Evolutionary conservation across 2,888 invertebrate species (phyloP), one percentile per base, ranked within the genome.

Genomic region (Cheiracanthium punctorium): DNA sequence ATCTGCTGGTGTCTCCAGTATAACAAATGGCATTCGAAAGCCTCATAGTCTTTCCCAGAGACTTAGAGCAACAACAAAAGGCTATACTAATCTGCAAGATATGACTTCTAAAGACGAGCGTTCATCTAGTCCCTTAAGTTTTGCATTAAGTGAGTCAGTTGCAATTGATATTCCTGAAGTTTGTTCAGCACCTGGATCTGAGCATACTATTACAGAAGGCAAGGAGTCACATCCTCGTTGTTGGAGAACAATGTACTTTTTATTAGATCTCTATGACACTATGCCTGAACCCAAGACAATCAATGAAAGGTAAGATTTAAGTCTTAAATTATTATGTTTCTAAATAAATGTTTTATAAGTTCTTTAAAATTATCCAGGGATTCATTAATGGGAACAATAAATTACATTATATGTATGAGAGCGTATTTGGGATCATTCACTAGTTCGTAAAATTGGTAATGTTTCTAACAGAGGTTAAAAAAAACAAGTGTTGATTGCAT

Each of bases 221-320:
- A 88, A 88, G 52, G 87, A 87, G 28, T 33, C 81, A 72, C 89
- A 88, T 1, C 96, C 96, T 14, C 94, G 96, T 90, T 98, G 98
- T 91, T 98, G 98, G 98, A 95, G 96, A 91, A 98, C 97, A 0
- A 95, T 98, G 89, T 97, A 97, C 91, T 95, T 97, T 91, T 93
- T 98, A 88, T 93, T 98, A 80, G 97, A 98, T 91, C 92, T 98
- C 75, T 98, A 98, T 91, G 97, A 97, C 7, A 96, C 96, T 72
- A 96, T 97, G 94, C 97, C 98, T 0, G 98, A 98, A 91, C 96
- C 97, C 0, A 98, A 98, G 92, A 98, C 97, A 0, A 95, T 98
- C 67, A 94, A 95, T 37, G 96, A 96, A 91, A 93, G 95, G 93
- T 93, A 88, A n/a, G n/a, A n/a, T n/a, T n/a, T n/a, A n/a, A n/a